Conservation (phyloP, 2,888 invertebrate genomes). For the Silvanus unidentatus region DNA sequence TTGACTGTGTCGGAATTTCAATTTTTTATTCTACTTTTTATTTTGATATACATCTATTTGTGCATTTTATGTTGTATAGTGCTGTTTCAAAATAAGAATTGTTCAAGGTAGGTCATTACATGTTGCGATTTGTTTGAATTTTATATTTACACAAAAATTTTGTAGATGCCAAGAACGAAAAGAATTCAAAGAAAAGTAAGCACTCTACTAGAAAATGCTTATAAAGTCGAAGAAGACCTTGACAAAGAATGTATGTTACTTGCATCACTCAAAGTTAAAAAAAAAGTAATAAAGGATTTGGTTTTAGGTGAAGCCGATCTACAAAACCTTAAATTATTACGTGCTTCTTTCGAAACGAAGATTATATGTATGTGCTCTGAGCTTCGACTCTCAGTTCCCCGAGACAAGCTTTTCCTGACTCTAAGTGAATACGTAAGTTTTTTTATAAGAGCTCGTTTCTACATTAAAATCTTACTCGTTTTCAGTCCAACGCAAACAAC, state of each 20-base stretch:
- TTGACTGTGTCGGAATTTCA: no score
- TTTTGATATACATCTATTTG: no score
- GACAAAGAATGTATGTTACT: conserved; percentile 3
- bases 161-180: conserved; percentile 21
- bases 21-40: no score
- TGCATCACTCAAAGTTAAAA: no score
- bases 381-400: conserved; percentile 2
- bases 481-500: conserved; percentile 6
- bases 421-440: conserved; percentile 21
- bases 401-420: conserved; percentile 10
- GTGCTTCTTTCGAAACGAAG: no score
- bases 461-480: conserved; percentile 2
- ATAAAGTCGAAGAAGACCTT: background rate
- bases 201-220: conserved; percentile 3
- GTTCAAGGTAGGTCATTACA: no score
- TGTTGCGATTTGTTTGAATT: no score
- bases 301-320: no score
- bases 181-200: conserved; percentile 9
- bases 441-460: conserved; percentile 4
- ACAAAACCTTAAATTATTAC: no score
- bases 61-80: no score
- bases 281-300: no score
- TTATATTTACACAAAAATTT: conserved; percentile 6
- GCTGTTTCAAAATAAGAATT: no score
- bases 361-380: background rate